Evolutionary conservation across 2,888 invertebrate genomes (phyloP), one percentile per base, ranked within the genome.

Genomic region (Ormyrus labotus): DNA sequence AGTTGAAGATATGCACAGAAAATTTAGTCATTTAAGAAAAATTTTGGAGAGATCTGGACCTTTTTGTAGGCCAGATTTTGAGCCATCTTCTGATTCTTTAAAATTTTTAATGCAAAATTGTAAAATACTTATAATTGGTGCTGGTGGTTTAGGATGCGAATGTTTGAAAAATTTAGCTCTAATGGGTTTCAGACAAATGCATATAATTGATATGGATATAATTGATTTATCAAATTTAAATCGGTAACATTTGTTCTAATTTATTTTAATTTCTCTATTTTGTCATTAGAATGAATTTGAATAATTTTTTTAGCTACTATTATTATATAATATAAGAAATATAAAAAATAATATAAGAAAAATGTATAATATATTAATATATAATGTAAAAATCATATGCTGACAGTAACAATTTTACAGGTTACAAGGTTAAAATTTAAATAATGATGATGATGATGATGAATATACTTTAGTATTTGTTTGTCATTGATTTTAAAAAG

Each of bases 171-270:
- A 99, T 92, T 92, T 99, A 85, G 98, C 96, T 0, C 91, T 99
- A 60, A 96, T 99, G 96, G 99, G 99, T 0, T 99, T 99, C 88
- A 94, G 94, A 83, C 94, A 98, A 87, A 95, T 99, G 84, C 96
- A 99, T 91, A 95, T 99, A 5, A 98, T 99, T 82, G 99, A 99
- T 90, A 99, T 99, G 99, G 99, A 99, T 91, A 98, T 96, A 0
- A 99, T 99, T 85, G 99, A 99, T 91, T 92, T 99, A 80, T 99
- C 99, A 5, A 99, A 99, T 92, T 93, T 99, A 81, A 99, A 99
- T 91, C 93, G 99, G 90, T 90, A 86, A 78, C 83, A 64, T 51
- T 74, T 60, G 51, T 58, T 57, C 48, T 10, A n/a, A 19, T 58
- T 47, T 58, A 19, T 19, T 19, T 19, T 19, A 19, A 19, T 19